These are phyloP conservation scores for Scaptodrosophila lebanonensis DNA, from an alignment of 1,140 invertebrate genomes.

Conservation along the genomic window DNA sequence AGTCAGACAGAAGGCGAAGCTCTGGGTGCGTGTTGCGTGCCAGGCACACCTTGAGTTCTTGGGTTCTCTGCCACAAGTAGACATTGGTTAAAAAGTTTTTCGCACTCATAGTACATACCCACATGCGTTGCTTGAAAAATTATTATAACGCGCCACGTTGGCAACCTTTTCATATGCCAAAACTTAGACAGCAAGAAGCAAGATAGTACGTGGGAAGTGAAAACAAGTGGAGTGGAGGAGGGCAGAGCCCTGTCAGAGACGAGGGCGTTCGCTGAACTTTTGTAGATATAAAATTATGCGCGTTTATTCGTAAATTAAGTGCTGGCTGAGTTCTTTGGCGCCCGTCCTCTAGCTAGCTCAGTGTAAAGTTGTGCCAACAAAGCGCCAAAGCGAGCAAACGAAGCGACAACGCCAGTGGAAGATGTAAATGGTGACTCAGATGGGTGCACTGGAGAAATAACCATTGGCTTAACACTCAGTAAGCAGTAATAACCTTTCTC, in stretches of 20 bases:
- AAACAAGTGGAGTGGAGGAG: background rate
- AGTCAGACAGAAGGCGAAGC: conserved; percentile 56
- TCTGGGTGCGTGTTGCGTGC: conserved; percentile 45
- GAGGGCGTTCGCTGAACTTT: conserved; percentile 33
- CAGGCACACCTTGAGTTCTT: conserved; percentile 58
- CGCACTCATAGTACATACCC: conserved; percentile 23
- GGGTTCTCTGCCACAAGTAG: conserved; percentile 50
- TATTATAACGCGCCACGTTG: conserved; percentile 74
- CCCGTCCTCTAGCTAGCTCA: too few relatives aligned
- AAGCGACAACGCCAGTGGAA: too few relatives aligned
- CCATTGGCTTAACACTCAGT: too few relatives aligned
- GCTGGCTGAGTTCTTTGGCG: conserved; percentile 65
- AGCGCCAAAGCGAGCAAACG: conserved; percentile 2
- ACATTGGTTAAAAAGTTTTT: conserved; percentile 73
- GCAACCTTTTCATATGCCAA: conserved; percentile 74
- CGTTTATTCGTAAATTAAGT: conserved; percentile 75
- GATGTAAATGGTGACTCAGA: too few relatives aligned
- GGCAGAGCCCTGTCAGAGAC: background rate
- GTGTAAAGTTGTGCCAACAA: conserved; percentile 32
- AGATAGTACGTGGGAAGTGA: background rate
- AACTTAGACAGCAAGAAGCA: conserved; percentile 48
- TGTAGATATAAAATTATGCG: conserved; percentile 74
- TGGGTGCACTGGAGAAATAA: too few relatives aligned
- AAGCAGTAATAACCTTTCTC: too few relatives aligned
- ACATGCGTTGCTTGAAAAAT: conserved; percentile 61